These are phyloP conservation scores for Capitella teleta DNA, from an alignment of 1,140 invertebrate genomes.

Conservation along the genomic window DNA sequence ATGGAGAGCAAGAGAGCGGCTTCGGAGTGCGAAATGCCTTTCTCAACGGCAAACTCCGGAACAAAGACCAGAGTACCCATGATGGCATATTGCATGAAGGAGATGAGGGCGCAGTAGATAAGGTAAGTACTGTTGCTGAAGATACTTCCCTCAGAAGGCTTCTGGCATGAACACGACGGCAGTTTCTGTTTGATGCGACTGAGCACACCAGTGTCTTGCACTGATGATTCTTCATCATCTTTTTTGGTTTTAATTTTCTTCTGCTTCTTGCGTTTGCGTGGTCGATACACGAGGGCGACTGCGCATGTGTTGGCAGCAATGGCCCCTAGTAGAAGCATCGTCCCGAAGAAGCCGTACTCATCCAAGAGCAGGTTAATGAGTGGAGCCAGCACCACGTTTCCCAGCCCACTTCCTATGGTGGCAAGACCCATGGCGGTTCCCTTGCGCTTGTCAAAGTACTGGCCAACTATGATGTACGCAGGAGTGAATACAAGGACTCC, in stretches of 20 bases:
- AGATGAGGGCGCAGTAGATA: not conserved
- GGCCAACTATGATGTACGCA: constrained; percentile 4
- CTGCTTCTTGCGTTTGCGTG: not conserved
- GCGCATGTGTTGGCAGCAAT: not conserved
- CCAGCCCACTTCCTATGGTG: constrained; percentile 6
- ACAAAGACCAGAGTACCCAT: not conserved
- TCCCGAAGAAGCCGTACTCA: constrained; percentile 5
- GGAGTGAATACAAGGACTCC: constrained; percentile 6
- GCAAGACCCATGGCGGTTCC: constrained; percentile 9
- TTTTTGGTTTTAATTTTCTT: not conserved
- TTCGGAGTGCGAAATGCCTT: not conserved
- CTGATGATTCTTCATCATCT: not conserved
- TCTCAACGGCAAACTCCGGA: not conserved
- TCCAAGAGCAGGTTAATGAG: not conserved
- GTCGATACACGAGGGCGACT: constrained; percentile 2
- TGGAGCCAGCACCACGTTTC: constrained; percentile 4
- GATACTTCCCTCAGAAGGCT: not conserved
- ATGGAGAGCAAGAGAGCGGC: constrained; percentile 4
- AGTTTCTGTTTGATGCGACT: not conserved
- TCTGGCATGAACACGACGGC: not conserved
- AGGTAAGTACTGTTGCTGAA: not conserved
- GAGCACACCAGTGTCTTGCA: not conserved
- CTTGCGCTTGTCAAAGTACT: constrained; percentile 12
- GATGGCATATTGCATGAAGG: not conserved
- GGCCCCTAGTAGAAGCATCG: constrained; percentile 1